phyloP scores from a whole-genome alignment of 2,888 invertebrate genomes.

The Meganola albula region DNA sequence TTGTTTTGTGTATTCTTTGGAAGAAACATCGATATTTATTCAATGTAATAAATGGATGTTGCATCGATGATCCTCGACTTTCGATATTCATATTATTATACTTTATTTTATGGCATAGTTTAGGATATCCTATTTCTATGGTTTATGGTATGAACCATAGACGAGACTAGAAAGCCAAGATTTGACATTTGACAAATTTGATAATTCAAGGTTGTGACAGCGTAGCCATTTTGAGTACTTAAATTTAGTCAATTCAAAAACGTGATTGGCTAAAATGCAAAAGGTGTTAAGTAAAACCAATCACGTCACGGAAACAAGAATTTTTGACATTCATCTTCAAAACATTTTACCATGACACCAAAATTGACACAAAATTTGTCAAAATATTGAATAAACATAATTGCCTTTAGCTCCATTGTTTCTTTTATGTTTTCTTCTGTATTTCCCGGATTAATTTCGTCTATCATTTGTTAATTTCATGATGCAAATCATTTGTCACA shows the following conservation, averaged over 20 bases:
- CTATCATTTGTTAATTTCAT: conserved; percentile 28
- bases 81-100: too few species aligned
- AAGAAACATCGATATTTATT: too few species aligned
- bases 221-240: conserved; percentile 28
- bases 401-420: conserved; percentile 54
- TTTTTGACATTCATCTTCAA: conserved; percentile 30
- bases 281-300: conserved; percentile 9
- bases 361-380: conserved; percentile 67
- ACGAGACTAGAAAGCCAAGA: conserved; percentile 14
- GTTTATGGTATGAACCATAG: conserved; percentile 7
- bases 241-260: too few species aligned
- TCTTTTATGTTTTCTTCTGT: conserved; percentile 58
- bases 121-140: too few species aligned
- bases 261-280: conserved; percentile 13
- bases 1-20: too few species aligned
- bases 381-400: conserved; percentile 63
- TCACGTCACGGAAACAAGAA: conserved; percentile 1
- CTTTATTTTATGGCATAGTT: too few species aligned
- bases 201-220: too few species aligned
- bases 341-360: too few species aligned
- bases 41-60: too few species aligned
- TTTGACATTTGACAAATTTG: too few species aligned
- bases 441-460: conserved; percentile 47
- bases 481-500: conserved; percentile 17
- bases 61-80: too few species aligned